A percentile compares a stretch with the other conserved stretches of the same genome.
These are phyloP conservation scores for Hippopotamus amphibius DNA, from an alignment of 2,113 vertebrate species.

Conservation along the genomic window DNA sequence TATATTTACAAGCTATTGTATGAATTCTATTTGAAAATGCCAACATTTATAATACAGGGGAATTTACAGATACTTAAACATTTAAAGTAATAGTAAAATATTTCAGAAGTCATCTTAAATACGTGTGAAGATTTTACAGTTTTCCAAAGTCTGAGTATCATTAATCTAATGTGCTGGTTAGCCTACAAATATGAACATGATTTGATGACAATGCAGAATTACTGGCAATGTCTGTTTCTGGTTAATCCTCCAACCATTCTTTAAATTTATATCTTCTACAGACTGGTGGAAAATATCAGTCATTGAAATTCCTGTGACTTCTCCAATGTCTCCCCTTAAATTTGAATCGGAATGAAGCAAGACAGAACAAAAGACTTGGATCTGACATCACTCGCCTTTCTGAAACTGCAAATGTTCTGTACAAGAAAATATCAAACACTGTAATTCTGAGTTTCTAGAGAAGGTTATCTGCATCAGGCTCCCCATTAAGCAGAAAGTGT, in stretches of 20 bases:
- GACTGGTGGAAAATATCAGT: not conserved
- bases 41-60: slow-evolving; percentile 24
- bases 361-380: slow-evolving; percentile 5
- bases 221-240: not conserved
- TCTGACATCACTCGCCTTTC: not conserved
- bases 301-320: slow-evolving; percentile 8
- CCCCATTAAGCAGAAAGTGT: not conserved
- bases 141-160: slow-evolving; percentile 2
- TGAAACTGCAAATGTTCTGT: slow-evolving; percentile 4
- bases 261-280: not conserved
- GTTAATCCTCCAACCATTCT: not conserved
- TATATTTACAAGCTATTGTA: slow-evolving; percentile 37
- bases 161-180: not conserved
- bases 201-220: slow-evolving; percentile 13
- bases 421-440: not conserved
- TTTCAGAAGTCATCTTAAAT: slow-evolving; percentile 51
- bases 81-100: slow-evolving; percentile 48
- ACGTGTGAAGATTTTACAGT: not conserved
- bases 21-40: slow-evolving; percentile 47
- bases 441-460: not conserved
- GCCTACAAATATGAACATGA: not conserved
- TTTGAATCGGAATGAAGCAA: not conserved
- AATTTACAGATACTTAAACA: slow-evolving; percentile 32
- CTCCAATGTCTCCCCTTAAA: not conserved
- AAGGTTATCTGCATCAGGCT: not conserved